Conservation (phyloP, 2,113 vertebrate genomes). For the Boulengeromyrus knoepffleri region DNA sequence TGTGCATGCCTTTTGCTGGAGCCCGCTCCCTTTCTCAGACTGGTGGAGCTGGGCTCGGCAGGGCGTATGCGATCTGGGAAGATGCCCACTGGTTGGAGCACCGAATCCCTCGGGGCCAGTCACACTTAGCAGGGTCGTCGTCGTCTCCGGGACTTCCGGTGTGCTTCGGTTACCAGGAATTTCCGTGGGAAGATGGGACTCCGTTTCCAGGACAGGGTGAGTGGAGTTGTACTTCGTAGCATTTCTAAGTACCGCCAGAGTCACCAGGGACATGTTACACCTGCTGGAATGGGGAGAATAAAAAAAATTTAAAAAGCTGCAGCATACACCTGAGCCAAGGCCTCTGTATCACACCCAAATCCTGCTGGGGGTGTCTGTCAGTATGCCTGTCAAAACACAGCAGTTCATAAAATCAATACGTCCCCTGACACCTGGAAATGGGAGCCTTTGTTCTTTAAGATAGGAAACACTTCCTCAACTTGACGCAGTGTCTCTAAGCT, state of each 20-base stretch:
- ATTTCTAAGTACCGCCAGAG: constrained; percentile 46
- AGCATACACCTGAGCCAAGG: not conserved
- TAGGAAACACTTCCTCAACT: not conserved
- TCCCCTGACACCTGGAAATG: not conserved
- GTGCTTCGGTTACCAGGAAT: not conserved
- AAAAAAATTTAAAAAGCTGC: not conserved
- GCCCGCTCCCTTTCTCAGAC: not conserved
- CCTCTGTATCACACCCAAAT: not conserved
- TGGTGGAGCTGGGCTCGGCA: not conserved
- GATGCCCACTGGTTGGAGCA: not conserved
- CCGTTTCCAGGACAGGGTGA: constrained; percentile 3
- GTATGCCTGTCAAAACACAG: not conserved
- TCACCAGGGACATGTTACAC: constrained; percentile 50
- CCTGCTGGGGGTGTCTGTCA: not conserved
- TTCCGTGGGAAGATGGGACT: not conserved
- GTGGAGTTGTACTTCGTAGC: constrained; percentile 39
- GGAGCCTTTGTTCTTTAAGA: not conserved
- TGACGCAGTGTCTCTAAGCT: not conserved
- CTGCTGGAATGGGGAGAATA: constrained; percentile 32
- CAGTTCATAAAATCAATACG: not conserved
- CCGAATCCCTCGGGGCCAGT: not conserved
- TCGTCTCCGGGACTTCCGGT: not conserved
- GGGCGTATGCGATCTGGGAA: not conserved
- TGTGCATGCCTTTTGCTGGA: not conserved
- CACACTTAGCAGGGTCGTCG: not conserved